These are phyloP conservation scores for Sparidentex hasta DNA, from an alignment of 2,797 vertebrate genomes.

Conservation along the genomic window DNA sequence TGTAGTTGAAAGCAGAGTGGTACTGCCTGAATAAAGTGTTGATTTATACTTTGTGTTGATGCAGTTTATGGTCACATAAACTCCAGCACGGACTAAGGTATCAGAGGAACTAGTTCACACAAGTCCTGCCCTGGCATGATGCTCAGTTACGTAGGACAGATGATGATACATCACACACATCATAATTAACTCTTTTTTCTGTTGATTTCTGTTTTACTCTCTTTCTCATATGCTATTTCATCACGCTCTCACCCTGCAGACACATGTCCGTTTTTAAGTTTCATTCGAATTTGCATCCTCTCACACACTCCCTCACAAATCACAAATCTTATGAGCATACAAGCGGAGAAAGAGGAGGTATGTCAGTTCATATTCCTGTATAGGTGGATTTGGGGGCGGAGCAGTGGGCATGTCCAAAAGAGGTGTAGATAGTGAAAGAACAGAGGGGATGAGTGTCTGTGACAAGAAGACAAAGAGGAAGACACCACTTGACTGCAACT, in stretches of 20 bases:
- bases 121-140: conserved; percentile 4
- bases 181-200: background rate
- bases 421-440: conserved; percentile 7
- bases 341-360: too few relatives aligned
- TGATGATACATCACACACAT: background rate
- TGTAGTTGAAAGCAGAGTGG: background rate
- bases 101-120: conserved; percentile 33
- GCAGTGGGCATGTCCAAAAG: too few relatives aligned
- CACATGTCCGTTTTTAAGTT: too few relatives aligned
- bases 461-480: background rate
- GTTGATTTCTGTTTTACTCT: too few relatives aligned
- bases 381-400: too few relatives aligned
- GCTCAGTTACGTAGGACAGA: background rate
- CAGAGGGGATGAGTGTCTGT: conserved; percentile 30
- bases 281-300: too few relatives aligned
- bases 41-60: background rate
- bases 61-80: conserved; percentile 1
- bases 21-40: too few relatives aligned
- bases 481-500: background rate
- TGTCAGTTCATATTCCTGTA: too few relatives aligned
- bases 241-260: too few relatives aligned
- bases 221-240: too few relatives aligned
- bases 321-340: too few relatives aligned
- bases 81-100: background rate
- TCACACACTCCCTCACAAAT: too few relatives aligned